Base-by-base conservation (phyloP, 1,140 invertebrate genomes). In the Uloborus diversus region DNA sequence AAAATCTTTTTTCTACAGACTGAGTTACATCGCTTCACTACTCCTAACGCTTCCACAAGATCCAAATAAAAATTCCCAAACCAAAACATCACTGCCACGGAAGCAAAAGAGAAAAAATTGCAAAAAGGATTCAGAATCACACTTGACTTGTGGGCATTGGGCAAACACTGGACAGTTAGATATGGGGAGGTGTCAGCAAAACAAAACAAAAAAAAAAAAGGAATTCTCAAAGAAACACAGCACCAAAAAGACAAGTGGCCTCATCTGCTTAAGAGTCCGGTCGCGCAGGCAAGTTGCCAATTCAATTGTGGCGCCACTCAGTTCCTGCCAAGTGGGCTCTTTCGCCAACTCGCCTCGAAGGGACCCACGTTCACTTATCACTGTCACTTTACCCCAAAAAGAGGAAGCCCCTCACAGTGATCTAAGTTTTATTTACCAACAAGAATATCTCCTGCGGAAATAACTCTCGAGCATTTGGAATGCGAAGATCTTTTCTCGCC, bases 201-300 rank as follows among this genome's bases (percentile, higher is more conserved):
- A 17, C 17, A 42, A 17, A 42, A 42, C 37, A 42, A 42, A 42
- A 42, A 17, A 9, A 9, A 42, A 42, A 17, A 42, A 42, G 37
- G 9, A 42, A 17, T 13, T 13, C 9, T 1, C 9, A 42, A 42
- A 42, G 17, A 42, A 17, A 42, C 9, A 42, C 17, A 2, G 37
- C 37, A 17, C 9, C 9, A n/a, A n/a, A n/a, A n/a, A n/a, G 37
- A 2, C 1, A 17, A 17, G 2, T 28, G 56, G 32, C 25, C 27
- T 59, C 27, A 59, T 59, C 56, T 59, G 56, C 25, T 59, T 59
- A 28, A 59, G 56, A 59, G 56, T 59, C 56, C 11, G 56, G 56
- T 59, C 56, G 13, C 32, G 56, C 32, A 7, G 56, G 56, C 56
- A 30, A 59, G 56, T 59, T 59, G 56, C 56, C 56, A 59, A 59